Evolutionary conservation across 2,797 vertebrate genomes (phyloP).

Genomic region (Chrysocyon brachyurus): DNA sequence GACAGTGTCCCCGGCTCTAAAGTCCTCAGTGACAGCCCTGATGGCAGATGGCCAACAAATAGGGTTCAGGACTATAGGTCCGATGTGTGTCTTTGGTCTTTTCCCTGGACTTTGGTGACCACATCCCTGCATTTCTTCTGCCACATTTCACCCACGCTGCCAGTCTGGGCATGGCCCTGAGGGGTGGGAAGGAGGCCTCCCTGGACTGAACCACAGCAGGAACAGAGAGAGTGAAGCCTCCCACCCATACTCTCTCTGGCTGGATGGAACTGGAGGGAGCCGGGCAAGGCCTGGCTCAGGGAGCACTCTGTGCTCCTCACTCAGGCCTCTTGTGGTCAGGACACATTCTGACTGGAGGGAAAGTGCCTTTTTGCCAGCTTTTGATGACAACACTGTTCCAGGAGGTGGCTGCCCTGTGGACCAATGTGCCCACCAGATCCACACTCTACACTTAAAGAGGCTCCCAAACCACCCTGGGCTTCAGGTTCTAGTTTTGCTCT

Average conservation of each 20-base stretch:
- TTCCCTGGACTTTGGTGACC: not conserved
- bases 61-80: not conserved
- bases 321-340: not conserved
- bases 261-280: not conserved
- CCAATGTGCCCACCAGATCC: not conserved
- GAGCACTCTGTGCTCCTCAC: no score
- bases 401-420: not conserved
- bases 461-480: not conserved
- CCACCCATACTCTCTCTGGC: accelerated
- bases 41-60: not conserved
- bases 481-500: not conserved
- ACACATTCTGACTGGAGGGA: not conserved
- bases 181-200: not conserved
- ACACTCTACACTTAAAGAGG: not conserved
- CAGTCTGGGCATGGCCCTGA: not conserved
- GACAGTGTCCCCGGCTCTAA: not conserved
- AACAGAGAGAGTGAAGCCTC: not conserved
- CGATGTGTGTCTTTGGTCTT: not conserved
- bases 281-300: not conserved
- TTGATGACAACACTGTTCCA: not conserved
- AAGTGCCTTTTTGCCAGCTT: not conserved
- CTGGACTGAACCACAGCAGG: accelerated
- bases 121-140: not conserved
- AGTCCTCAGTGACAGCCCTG: not conserved
- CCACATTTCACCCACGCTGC: not conserved